Conservation (phyloP, 1,140 invertebrate species). For the Bactericera cockerelli region DNA sequence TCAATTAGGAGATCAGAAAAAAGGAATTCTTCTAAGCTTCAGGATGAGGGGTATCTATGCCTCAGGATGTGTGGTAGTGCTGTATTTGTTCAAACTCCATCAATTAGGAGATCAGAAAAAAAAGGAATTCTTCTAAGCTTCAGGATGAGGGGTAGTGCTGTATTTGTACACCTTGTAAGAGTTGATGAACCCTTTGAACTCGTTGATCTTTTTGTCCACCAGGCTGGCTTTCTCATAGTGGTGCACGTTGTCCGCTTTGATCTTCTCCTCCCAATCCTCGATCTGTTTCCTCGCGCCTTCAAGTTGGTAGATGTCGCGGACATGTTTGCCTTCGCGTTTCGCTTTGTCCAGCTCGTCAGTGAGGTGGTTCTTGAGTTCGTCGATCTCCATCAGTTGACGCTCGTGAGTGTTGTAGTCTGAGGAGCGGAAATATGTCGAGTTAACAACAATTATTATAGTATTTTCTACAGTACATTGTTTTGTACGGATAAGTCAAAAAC, state of each 20-base stretch:
- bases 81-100: too few relatives aligned
- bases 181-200: not conserved
- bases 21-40: not conserved
- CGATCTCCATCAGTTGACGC: not conserved
- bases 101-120: too few relatives aligned
- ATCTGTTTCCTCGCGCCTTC: not conserved
- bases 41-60: not conserved
- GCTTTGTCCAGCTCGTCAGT: conserved; percentile 1
- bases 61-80: too few relatives aligned
- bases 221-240: not conserved
- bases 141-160: not conserved
- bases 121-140: not conserved
- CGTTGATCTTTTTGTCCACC: not conserved
- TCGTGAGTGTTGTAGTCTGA: conserved; percentile 2
- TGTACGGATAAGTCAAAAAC: too few relatives aligned
- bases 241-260: not conserved
- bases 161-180: conserved; percentile 6
- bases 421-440: too few relatives aligned
- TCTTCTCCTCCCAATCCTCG: not conserved
- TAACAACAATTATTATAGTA: too few relatives aligned
- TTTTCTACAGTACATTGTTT: too few relatives aligned
- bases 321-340: not conserved
- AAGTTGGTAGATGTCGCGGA: not conserved
- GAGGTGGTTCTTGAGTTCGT: not conserved
- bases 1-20: too few relatives aligned